phyloP scores from a whole-genome alignment of 2,888 invertebrate species.

The Petrophora chlorosata region DNA sequence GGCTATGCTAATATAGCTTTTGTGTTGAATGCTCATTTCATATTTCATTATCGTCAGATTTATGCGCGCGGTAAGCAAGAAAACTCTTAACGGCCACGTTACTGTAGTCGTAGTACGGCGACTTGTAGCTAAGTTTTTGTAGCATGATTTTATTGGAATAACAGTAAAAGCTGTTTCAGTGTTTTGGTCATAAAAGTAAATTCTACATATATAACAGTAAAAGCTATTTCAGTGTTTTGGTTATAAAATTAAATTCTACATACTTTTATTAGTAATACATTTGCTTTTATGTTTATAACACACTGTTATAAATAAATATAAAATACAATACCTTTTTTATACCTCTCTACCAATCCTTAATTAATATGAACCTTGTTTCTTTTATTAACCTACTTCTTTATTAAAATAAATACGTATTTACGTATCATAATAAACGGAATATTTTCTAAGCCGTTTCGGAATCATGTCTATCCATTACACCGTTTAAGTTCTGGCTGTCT shows the following conservation, averaged over 20 bases:
- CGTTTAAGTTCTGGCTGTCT: constrained; percentile 26
- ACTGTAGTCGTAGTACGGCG: constrained; percentile 13
- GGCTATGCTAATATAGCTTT: constrained; percentile 62
- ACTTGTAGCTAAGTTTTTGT: constrained; percentile 4
- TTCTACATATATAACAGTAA: too few species aligned
- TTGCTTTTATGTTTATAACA: too few species aligned
- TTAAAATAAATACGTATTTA: constrained; percentile 3
- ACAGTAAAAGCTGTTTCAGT: too few species aligned
- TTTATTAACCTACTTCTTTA: constrained; percentile 3
- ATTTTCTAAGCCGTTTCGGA: constrained; percentile 20
- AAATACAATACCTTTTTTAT: background rate
- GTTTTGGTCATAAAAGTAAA: too few species aligned
- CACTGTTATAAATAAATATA: too few species aligned
- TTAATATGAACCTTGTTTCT: background rate
- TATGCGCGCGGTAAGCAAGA: constrained; percentile 44
- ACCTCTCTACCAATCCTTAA: background rate
- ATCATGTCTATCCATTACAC: constrained; percentile 28
- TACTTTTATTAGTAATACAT: too few species aligned
- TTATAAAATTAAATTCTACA: too few species aligned
- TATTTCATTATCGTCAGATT: constrained; percentile 65
- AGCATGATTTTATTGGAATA: background rate
- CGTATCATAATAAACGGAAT: constrained; percentile 24
- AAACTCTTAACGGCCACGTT: constrained; percentile 19
- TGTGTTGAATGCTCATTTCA: constrained; percentile 63
- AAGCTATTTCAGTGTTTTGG: too few species aligned